Conservation (phyloP, 2,113 vertebrate genomes). For the Gambusia holbrooki region DNA sequence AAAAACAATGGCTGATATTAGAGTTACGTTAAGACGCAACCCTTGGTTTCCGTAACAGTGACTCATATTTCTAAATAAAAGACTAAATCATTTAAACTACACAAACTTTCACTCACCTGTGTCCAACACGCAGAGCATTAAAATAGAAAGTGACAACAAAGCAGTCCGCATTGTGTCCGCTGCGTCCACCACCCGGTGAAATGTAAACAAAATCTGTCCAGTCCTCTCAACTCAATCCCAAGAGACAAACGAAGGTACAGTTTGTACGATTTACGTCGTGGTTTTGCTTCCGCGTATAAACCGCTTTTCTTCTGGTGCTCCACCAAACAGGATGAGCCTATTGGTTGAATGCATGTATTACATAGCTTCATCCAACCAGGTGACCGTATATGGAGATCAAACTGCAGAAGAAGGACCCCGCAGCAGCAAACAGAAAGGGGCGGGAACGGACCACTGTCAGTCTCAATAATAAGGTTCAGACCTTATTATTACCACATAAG, state of each 20-base stretch:
- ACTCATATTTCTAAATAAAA: neutral
- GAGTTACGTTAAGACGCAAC: neutral
- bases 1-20: neutral
- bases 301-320: constrained; percentile 29
- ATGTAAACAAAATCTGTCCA: neutral
- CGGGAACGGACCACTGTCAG: too few species aligned
- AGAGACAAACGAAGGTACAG: constrained; percentile 21
- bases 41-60: neutral
- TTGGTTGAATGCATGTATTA: accelerated
- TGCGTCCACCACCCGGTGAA: neutral
- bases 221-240: neutral
- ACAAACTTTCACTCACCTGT: constrained; percentile 50
- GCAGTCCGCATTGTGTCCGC: constrained; percentile 40
- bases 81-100: neutral
- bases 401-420: too few species aligned
- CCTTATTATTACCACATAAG: too few species aligned
- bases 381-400: too few species aligned
- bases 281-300: constrained; percentile 57
- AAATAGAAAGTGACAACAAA: neutral
- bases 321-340: neutral
- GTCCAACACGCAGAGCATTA: constrained; percentile 11
- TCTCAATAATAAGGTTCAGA: too few species aligned
- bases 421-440: too few species aligned
- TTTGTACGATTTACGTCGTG: neutral
- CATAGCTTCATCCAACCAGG: neutral